These are phyloP conservation scores for Ptyas mucosa DNA, from an alignment of 2,113 vertebrate species.

Conservation along the genomic window DNA sequence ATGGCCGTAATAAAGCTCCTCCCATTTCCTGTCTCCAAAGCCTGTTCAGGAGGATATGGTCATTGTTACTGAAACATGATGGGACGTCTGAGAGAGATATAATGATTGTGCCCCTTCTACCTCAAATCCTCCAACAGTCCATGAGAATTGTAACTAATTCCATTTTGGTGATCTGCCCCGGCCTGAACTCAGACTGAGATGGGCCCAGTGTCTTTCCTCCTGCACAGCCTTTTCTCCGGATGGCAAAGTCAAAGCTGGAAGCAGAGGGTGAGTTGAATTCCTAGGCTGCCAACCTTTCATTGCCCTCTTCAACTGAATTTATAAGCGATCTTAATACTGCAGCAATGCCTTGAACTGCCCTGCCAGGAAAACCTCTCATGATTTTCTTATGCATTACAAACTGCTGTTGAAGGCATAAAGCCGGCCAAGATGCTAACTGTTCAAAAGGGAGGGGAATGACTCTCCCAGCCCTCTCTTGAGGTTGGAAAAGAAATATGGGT, in stretches of 20 bases:
- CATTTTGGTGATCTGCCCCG: accelerated
- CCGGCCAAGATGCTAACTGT: too few relatives aligned
- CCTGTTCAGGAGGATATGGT: neutral
- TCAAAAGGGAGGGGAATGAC: too few relatives aligned
- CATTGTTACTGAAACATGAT: neutral
- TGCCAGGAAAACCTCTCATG: too few relatives aligned
- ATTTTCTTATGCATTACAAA: too few relatives aligned
- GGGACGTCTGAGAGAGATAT: neutral
- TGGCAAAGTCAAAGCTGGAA: too few relatives aligned
- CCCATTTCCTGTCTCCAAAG: neutral
- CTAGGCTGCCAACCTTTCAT: neutral
- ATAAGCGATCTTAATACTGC: neutral
- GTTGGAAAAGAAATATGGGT: too few relatives aligned
- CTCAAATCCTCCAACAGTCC: neutral
- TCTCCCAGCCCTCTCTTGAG: too few relatives aligned
- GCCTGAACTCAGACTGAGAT: neutral
- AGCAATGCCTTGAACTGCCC: too few relatives aligned
- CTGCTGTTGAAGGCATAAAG: too few relatives aligned
- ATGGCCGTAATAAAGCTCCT: neutral
- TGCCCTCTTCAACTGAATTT: neutral
- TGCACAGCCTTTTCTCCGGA: neutral
- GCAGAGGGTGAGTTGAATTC: neutral
- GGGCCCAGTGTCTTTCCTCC: neutral
- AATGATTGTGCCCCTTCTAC: accelerated
- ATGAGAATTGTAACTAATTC: neutral